phyloP scores from a whole-genome alignment of 2,888 invertebrate species.

The Plebejus anna region DNA sequence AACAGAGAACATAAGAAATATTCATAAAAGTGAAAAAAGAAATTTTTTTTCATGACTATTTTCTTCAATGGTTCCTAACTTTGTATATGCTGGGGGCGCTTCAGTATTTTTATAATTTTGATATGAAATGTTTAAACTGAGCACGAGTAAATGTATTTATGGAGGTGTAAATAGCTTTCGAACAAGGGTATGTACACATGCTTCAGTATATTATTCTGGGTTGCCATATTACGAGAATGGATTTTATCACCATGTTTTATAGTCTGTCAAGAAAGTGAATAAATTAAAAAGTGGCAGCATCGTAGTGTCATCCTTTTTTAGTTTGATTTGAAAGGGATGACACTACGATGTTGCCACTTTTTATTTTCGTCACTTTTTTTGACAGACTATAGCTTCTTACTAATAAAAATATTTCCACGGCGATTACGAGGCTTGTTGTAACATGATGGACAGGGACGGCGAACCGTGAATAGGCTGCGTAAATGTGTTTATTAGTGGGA shows the following conservation, averaged over 20 bases:
- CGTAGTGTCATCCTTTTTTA: too few relatives aligned
- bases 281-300: too few relatives aligned
- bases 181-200: constrained; percentile 28
- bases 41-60: constrained; percentile 28
- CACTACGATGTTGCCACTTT: too few relatives aligned
- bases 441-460: too few relatives aligned
- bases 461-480: background rate
- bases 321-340: too few relatives aligned
- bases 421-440: too few relatives aligned
- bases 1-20: constrained; percentile 31
- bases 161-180: constrained; percentile 28
- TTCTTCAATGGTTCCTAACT: constrained; percentile 36
- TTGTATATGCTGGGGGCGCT: constrained; percentile 35
- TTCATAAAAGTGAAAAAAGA: constrained; percentile 23
- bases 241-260: background rate
- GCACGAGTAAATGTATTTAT: constrained; percentile 23
- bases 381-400: background rate
- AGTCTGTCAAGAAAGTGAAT: too few relatives aligned
- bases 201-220: constrained; percentile 23
- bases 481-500: background rate
- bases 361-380: too few relatives aligned
- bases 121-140: constrained; percentile 25
- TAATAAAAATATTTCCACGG: background rate
- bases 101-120: constrained; percentile 32
- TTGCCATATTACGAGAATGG: constrained; percentile 21